Conservation (phyloP, 2,797 vertebrate species). For the Tenualosa thibaudeaui region DNA sequence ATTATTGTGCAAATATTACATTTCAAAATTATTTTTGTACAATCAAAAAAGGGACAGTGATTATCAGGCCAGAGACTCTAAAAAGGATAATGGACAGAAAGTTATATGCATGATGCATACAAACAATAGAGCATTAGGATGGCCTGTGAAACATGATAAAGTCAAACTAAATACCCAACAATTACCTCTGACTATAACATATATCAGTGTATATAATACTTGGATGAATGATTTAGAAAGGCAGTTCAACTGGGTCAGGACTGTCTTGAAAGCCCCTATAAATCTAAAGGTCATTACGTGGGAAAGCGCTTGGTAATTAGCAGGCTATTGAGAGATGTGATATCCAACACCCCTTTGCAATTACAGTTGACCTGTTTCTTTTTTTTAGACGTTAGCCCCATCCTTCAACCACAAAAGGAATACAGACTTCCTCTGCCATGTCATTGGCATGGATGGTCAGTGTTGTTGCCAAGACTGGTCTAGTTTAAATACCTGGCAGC, state of each 20-base stretch:
- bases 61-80: background rate
- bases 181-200: no score
- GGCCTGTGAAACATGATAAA: no score
- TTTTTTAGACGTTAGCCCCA: background rate
- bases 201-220: no score
- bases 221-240: background rate
- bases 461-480: slow-evolving; percentile 13
- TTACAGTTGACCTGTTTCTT: slow-evolving; percentile 18
- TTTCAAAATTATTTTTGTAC: background rate
- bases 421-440: background rate
- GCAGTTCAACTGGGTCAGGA: background rate
- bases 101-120: no score
- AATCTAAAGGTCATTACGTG: slow-evolving; percentile 15
- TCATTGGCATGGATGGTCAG: background rate
- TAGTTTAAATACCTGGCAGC: slow-evolving; percentile 12
- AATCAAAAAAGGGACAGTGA: background rate
- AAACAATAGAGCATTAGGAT: no score
- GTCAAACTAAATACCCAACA: background rate
- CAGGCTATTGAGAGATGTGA: background rate
- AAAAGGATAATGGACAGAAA: background rate
- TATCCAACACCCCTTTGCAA: slow-evolving; percentile 6
- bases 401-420: slow-evolving; percentile 8
- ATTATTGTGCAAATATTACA: background rate
- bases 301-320: background rate
- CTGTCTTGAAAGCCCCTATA: background rate